These are phyloP conservation scores for Capitulum mitella DNA, from an alignment of 2,888 invertebrate species.

Conservation along the genomic window DNA sequence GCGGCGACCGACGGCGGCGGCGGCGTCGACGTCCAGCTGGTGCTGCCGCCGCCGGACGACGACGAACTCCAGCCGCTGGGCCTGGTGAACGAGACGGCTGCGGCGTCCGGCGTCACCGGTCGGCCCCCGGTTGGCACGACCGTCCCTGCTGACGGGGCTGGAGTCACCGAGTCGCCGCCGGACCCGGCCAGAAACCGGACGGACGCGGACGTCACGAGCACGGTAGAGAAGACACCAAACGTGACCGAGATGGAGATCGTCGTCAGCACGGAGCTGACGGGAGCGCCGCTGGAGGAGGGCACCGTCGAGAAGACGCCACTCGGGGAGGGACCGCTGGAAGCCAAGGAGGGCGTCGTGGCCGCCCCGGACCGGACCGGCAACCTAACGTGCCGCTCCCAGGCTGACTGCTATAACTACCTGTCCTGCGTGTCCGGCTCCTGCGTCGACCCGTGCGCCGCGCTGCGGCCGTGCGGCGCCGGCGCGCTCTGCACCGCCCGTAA, in stretches of 20 bases:
- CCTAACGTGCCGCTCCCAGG: conserved; percentile 7
- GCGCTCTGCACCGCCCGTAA: conserved; percentile 59
- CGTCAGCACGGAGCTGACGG: too few species aligned
- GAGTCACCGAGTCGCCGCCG: not conserved
- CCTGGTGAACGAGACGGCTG: not conserved
- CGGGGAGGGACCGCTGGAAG: not conserved
- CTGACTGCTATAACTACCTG: conserved; percentile 29
- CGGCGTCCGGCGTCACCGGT: not conserved
- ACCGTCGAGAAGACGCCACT: not conserved
- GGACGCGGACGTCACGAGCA: too few species aligned
- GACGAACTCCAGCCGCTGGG: not conserved
- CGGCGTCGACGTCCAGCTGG: not conserved
- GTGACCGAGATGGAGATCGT: too few species aligned
- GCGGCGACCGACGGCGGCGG: not conserved
- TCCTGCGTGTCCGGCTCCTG: conserved; percentile 26
- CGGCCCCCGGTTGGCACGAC: too few species aligned
- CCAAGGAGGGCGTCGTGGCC: not conserved
- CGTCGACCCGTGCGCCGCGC: conserved; percentile 29
- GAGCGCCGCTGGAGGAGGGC: too few species aligned
- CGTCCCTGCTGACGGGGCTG: not conserved
- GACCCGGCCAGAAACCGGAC: too few species aligned
- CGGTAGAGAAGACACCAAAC: too few species aligned
- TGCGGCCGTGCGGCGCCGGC: conserved; percentile 54
- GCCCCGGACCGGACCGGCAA: not conserved
- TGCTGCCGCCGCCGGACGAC: not conserved